A percentile compares a stretch with the other conserved stretches of the same genome.
These are phyloP conservation scores for Nomada lathburiana DNA, from an alignment of 2,888 invertebrate genomes.

Conservation along the genomic window DNA sequence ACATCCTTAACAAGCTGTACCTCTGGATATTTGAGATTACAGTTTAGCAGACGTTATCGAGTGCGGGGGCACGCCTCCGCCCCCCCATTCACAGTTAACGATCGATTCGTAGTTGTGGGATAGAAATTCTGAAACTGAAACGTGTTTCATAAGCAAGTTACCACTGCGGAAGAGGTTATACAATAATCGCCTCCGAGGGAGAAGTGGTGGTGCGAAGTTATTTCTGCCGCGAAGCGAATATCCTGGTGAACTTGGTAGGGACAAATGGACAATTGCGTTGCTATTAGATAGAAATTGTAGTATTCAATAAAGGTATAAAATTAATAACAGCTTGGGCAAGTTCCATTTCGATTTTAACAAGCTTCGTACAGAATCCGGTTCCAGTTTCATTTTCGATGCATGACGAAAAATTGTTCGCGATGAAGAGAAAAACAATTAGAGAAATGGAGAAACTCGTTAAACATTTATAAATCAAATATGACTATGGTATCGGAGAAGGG, in stretches of 20 bases:
- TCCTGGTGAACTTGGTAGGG: neutral
- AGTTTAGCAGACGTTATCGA: conserved; percentile 1
- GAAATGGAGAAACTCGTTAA: no score
- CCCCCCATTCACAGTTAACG: neutral
- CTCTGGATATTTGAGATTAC: conserved; percentile 22
- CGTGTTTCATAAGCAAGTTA: conserved; percentile 6
- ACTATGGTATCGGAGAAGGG: no score
- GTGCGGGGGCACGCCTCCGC: neutral
- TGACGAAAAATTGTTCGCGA: neutral
- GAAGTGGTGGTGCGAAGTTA: neutral
- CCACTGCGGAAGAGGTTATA: neutral
- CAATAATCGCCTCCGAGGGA: neutral
- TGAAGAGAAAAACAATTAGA: no score
- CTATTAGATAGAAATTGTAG: no score
- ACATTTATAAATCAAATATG: no score
- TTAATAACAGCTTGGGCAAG: no score
- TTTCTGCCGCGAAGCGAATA: neutral
- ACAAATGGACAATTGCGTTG: no score
- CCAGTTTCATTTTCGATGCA: no score
- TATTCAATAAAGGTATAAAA: no score
- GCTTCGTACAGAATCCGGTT: no score
- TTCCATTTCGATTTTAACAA: no score
- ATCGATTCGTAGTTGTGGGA: conserved; percentile 4
- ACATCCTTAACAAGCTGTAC: conserved; percentile 27
- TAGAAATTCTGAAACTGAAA: conserved; percentile 16